Conservation (phyloP, 2,888 invertebrate genomes). For the Cosmopolites sordidus region DNA sequence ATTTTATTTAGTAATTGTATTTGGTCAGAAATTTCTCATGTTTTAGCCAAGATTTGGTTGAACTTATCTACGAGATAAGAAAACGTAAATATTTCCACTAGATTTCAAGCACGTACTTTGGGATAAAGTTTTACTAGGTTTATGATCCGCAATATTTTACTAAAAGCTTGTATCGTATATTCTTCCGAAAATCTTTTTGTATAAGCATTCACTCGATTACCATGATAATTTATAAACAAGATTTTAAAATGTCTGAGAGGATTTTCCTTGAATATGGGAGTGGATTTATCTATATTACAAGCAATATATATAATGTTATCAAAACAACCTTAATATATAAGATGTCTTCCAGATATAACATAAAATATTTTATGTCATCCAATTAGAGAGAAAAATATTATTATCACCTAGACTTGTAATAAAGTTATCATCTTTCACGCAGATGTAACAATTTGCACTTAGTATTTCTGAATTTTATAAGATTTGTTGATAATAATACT, state of each 20-base stretch:
- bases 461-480: no score
- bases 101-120: conserved; percentile 16
- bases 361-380: no score
- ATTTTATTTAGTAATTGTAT: no score
- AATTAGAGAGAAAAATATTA: no score
- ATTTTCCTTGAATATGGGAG: conserved; percentile 4
- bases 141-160: conserved; percentile 16
- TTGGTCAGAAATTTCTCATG: conserved; percentile 8
- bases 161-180: conserved; percentile 11
- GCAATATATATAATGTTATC: no score
- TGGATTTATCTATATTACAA: neutral
- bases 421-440: no score
- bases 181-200: conserved; percentile 11
- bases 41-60: conserved; percentile 9
- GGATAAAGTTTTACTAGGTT: conserved; percentile 16
- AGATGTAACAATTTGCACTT: no score
- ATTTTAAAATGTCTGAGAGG: conserved; percentile 3
- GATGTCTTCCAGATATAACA: no score
- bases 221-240: conserved; percentile 13
- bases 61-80: conserved; percentile 15
- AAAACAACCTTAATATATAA: no score
- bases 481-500: no score
- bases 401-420: no score
- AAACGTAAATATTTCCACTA: conserved; percentile 15
- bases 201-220: conserved; percentile 5